These are phyloP conservation scores for Leptopilina myrica DNA, from an alignment of 2,888 invertebrate species.

Conservation along the genomic window DNA sequence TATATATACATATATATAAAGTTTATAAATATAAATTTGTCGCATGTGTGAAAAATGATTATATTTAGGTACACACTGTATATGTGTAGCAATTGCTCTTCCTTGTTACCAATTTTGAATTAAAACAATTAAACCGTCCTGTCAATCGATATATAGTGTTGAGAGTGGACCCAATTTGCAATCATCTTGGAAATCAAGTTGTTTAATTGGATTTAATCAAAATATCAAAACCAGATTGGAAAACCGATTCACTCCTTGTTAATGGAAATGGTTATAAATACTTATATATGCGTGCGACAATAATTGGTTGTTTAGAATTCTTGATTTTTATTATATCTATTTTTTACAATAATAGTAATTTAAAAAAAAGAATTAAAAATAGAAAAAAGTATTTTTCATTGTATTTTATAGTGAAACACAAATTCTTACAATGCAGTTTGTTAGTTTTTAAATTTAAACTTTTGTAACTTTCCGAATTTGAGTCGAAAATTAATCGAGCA, in stretches of 20 bases:
- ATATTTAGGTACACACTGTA: not conserved
- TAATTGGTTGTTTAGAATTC: too few relatives aligned
- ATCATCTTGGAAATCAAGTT: not conserved
- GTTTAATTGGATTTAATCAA: constrained; percentile 9
- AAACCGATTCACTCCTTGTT: not conserved
- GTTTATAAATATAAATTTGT: not conserved
- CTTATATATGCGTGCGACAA: too few relatives aligned
- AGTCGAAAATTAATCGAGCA: too few relatives aligned
- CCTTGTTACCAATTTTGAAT: not conserved
- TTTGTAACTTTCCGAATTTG: too few relatives aligned
- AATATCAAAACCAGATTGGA: not conserved
- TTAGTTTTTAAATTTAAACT: too few relatives aligned
- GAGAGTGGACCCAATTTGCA: not conserved
- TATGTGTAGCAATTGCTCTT: not conserved
- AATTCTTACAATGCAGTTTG: too few relatives aligned
- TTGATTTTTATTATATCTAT: too few relatives aligned
- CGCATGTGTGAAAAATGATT: not conserved
- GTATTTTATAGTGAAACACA: too few relatives aligned
- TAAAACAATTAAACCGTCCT: not conserved
- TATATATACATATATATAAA: not conserved
- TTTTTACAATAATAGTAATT: too few relatives aligned
- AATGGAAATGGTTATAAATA: too few relatives aligned
- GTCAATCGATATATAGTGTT: not conserved
- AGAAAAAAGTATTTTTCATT: too few relatives aligned
- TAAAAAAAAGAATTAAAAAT: too few relatives aligned